Evolutionary conservation across 1,140 invertebrate species (phyloP), one percentile per base, ranked within the genome.

Genomic region (Chlorops oryzae): DNA sequence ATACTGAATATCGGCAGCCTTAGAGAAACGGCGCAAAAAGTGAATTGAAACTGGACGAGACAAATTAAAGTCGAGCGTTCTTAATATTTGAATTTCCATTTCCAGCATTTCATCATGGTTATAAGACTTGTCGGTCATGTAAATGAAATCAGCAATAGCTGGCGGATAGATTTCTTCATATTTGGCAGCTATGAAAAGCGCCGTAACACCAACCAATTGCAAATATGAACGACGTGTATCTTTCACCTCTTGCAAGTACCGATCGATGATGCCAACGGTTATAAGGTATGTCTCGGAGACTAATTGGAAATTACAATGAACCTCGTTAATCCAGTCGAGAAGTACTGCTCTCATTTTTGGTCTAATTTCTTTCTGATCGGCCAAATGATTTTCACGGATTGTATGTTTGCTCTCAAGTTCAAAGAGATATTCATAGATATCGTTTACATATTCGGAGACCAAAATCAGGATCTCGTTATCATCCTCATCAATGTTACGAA

Each of bases 101-200:
- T 80, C 74, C 15, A 88, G 73, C 25, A 98, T 85, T 59, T 96
- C 85, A 7, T 74, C 61, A 58, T 84, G 87, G 1, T 80, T 81
- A 64, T 92, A 97, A 0, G 91, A 84, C 70, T 92, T 84, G 72
- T 95, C 93, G 15, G 92, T 90, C 35, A 97, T 90, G 62, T 88
- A 95, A 6, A 92, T 85, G 77, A 95, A 97, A 72, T 98, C 94
- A 2, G 74, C 75, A 23, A 96, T 80, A 47, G 91, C 87, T 3
- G 94, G 92, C 5, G 87, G 80, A 61, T 88, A 92, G 64, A 96
- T 89, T 76, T 98, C 96, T 75, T 98, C 95, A 64, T 94, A 98
- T 72, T 98, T 98, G 57, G 86, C 84, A 10, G 95, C 92, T 50
- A 98, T 84, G 57, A 93, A 87, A 80, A 98, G 83, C 1, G 90